Conservation (phyloP, 2,113 vertebrate species). For the Micromys minutus region DNA sequence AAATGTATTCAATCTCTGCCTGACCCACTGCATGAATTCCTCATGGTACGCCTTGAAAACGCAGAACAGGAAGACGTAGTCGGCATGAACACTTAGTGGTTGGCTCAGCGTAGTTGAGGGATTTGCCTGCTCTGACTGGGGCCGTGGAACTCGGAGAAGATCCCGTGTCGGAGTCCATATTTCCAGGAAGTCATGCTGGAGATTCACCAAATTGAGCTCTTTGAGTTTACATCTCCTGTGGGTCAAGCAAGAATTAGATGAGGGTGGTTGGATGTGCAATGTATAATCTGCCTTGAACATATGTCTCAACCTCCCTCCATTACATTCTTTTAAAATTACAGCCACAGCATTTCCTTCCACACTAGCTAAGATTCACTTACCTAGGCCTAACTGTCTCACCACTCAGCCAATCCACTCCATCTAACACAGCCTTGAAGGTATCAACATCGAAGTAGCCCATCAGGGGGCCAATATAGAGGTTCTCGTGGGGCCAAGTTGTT, state of each 20-base stretch:
- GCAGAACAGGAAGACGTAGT: no score
- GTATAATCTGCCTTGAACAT: no score
- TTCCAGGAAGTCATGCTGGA: no score
- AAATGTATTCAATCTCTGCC: no score
- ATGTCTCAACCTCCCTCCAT: no score
- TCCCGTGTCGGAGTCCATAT: rapidly evolving
- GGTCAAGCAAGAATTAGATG: no score
- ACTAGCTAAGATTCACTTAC: neutral
- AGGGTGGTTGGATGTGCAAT: no score
- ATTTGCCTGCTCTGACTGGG: rapidly evolving
- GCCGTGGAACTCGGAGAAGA: rapidly evolving
- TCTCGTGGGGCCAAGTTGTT: neutral
- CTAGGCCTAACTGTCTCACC: neutral
- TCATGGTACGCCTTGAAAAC: no score
- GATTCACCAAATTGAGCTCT: neutral
- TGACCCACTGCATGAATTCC: no score
- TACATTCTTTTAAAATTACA: no score
- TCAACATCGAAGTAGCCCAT: rapidly evolving
- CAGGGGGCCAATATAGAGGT: neutral
- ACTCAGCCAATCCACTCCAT: neutral
- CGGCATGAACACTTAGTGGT: no score
- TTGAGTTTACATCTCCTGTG: neutral
- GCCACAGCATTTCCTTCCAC: no score
- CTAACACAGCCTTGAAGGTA: neutral
- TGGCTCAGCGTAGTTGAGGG: rapidly evolving